phyloP scores from a whole-genome alignment of 2,888 invertebrate species.

The Gerris lacustris region DNA sequence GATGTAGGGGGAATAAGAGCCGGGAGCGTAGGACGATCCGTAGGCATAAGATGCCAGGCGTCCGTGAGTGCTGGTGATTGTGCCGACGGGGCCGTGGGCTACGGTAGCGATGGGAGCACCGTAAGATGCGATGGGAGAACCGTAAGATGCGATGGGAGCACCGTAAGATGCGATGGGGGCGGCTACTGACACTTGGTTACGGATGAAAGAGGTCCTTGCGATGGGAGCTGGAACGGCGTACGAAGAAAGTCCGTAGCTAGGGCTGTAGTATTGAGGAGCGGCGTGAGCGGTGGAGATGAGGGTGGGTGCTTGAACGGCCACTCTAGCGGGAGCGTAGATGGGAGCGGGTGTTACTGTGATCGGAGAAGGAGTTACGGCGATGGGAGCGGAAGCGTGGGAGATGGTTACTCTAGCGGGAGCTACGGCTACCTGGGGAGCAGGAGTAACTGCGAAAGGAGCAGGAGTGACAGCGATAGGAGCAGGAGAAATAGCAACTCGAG shows the following conservation, averaged over 20 bases:
- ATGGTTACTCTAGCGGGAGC: neutral
- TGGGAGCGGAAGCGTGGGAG: neutral
- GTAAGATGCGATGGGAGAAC: no score
- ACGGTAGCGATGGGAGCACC: neutral
- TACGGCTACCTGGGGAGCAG: neutral
- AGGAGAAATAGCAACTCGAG: slow-evolving; percentile 20
- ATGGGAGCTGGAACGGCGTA: slow-evolving; percentile 1
- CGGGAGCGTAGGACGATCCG: no score
- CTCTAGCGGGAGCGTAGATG: no score
- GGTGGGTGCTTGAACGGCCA: no score
- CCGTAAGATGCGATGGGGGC: neutral
- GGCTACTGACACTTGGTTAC: neutral
- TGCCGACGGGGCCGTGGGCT: neutral
- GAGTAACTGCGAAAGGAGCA: neutral
- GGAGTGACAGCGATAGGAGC: slow-evolving; percentile 11
- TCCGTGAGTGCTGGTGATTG: neutral
- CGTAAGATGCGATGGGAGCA: neutral
- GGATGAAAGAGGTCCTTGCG: neutral
- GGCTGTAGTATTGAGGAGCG: neutral
- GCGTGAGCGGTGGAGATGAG: neutral
- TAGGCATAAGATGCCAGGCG: no score
- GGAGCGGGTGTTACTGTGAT: no score
- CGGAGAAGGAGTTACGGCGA: neutral
- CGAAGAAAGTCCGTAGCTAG: neutral
- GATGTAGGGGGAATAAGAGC: no score